Base-by-base conservation (phyloP, 2,888 invertebrate species). In the Drosophila mettleri region DNA sequence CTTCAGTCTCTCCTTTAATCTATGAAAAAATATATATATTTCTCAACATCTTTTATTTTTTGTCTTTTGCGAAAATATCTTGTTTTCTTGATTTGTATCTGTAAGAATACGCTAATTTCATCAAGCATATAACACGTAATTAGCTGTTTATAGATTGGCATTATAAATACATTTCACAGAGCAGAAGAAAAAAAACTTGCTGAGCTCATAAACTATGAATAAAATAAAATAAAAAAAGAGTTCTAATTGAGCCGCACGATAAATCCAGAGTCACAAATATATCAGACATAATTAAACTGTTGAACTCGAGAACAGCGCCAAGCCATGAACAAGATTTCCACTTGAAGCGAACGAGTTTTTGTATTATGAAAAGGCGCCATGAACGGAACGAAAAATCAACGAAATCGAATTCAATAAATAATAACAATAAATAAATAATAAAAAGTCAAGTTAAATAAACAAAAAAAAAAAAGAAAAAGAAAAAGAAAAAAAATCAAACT, bases 221-320 rank as follows among this genome's bases (percentile, higher is more conserved):
- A 34, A 29, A 36, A 45, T 48, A 48, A 48, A 7, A 24, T 20
- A 34, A 29, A 36, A 45, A 53, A 48, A 48, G 49, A 54, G 45
- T 74, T 69, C 69, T 72, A 69, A 69, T 75, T 73, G 75, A 52
- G 36, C 10, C 45, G 72, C 52, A 48, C 67, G 62, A 45, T 66
- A 69, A 75, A 71, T 67, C 67, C 53, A 54, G 18, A 33, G 67
- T 46, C 52, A 20, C 62, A 51, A 58, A 77, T 71, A 63, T 63
- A 77, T 86, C 65, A 75, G 60, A 46, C 60, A 63, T 60, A 73
- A 81, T 87, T 85, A 87, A 82, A 70, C 81, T 70, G 53, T 78
- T 85, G 69, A 82, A 69, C 81, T 78, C 78, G 52, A 41, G 55
- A 49, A 55, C 36, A 43, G 36, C 43, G 24, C 43, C 22, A 41